Evolutionary conservation across 2,113 vertebrate species (phyloP).

Genomic region (Haemorhous mexicanus): DNA sequence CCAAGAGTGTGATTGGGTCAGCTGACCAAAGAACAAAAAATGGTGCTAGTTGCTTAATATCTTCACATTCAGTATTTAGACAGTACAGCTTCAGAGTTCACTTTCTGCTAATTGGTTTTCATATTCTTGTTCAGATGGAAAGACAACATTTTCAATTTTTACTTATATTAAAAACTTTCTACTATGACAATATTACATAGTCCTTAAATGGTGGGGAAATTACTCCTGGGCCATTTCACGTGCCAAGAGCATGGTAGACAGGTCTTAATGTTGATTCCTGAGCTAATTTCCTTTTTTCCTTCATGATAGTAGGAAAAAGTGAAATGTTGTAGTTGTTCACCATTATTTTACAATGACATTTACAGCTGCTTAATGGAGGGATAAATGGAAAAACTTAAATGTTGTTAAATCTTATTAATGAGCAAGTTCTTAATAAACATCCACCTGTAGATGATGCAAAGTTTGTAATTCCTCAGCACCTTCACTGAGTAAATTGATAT

Average conservation of each 20-base stretch:
- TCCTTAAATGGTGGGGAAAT: neutral
- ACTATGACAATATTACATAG: neutral
- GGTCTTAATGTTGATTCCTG: neutral
- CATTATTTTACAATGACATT: neutral
- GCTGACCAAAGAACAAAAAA: neutral
- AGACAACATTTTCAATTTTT: neutral
- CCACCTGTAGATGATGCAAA: neutral
- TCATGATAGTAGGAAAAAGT: neutral
- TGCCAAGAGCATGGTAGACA: neutral
- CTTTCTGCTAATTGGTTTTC: neutral
- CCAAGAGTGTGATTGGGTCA: neutral
- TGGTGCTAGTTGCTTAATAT: neutral
- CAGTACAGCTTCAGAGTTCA: neutral
- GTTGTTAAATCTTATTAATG: neutral
- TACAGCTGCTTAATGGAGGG: neutral
- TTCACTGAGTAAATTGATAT: neutral
- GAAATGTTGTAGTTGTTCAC: neutral
- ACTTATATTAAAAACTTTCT: neutral
- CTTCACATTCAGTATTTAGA: neutral
- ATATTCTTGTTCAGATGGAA: neutral
- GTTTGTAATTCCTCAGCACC: neutral
- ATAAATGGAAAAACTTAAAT: neutral
- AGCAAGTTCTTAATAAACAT: neutral
- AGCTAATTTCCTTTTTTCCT: neutral
- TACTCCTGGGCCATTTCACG: neutral